Base-by-base conservation (phyloP, 1,140 invertebrate species). In the roundworm (Caenorhabditis elegans) region DNA sequence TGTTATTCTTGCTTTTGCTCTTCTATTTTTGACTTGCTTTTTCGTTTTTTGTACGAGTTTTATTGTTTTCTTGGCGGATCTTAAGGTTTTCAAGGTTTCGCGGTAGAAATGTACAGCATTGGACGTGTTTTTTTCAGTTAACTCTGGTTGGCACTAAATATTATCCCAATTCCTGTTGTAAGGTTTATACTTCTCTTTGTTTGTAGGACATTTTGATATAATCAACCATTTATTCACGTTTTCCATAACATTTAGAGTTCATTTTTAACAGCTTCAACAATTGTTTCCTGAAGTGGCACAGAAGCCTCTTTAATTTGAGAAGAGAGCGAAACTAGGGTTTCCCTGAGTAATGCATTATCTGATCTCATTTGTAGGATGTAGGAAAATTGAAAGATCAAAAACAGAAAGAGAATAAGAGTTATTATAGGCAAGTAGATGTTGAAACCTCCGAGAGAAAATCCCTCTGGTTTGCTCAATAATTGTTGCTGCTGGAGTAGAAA, bases 281-380 rank as follows among this genome's bases (percentile, higher is more conserved):
- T 36, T 2, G n/a, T 39, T 70, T 39, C 60, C 13, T 19, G 13
- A n/a, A 1, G n/a, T 3, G 3, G 31, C 4, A 11, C 15, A n/a
- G 19, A 39, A 8, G 34, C 10, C 15, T 70, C 60, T 22, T 70
- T 70, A 22, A 70, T 39, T 39, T 70, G 31, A 10, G 13, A n/a
- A 2, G 60, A 39, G 8, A 70, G 60, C 17, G 60, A 39, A 39
- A 70, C n/a, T 2, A 70, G 13, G 11, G 60, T 70, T 39, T 70
- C 60, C 43, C 34, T 70, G 8, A 70, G 26, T 22, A 70, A 70
- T 0, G 31, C 60, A 17, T 70, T 70, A 43, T 70, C 60, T 8
- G 60, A 70, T 70, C 60, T 70, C n/a, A 70, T 70, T 70, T 70
- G 60, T 10, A 70, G 17, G 22, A 70, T 70, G 34, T 70, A 70